Conservation (phyloP, 1,140 invertebrate genomes). For the Aphis gossypii region DNA sequence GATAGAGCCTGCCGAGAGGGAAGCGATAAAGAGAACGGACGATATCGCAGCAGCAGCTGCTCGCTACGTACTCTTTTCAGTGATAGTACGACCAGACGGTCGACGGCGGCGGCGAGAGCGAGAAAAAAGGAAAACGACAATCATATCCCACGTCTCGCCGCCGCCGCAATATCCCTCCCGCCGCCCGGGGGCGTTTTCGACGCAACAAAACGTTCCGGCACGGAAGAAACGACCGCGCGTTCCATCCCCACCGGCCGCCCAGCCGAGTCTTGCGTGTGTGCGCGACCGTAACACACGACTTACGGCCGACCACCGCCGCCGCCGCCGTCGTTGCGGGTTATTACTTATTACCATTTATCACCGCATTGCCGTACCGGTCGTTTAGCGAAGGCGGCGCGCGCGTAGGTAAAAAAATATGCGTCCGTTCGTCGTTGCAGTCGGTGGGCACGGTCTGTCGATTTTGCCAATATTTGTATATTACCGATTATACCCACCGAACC, state of each 20-base stretch:
- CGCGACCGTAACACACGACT: too few species aligned
- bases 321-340: neutral
- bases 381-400: neutral
- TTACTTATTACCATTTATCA: neutral
- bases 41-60: neutral
- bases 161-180: too few species aligned
- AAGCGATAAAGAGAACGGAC: neutral
- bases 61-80: neutral
- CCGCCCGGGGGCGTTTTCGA: neutral
- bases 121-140: neutral
- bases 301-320: too few species aligned
- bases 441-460: conserved; percentile 1
- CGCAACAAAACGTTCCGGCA: neutral
- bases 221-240: neutral
- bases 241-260: neutral
- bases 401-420: neutral
- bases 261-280: too few species aligned
- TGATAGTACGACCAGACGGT: neutral
- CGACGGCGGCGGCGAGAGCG: too few species aligned
- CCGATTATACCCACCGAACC: neutral
- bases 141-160: neutral
- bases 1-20: too few species aligned
- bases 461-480: neutral
- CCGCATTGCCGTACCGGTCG: neutral
- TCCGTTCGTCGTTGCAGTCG: neutral